Evolutionary conservation across 1,140 invertebrate species (phyloP), one percentile per base, ranked within the genome.

Genomic region (Dryas iulia): DNA sequence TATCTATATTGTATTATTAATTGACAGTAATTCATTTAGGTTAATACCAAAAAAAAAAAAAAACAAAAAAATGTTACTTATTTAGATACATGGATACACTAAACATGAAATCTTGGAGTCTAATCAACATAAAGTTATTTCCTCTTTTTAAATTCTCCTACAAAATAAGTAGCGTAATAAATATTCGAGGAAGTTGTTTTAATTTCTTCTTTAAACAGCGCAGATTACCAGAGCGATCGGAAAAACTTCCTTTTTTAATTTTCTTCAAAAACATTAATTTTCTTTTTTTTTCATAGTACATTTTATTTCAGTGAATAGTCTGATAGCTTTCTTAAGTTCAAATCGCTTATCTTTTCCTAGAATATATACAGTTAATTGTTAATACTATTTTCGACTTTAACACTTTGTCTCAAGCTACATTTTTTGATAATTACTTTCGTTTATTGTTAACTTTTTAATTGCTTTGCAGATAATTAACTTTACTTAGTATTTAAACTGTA

Each of bases 111-210:
- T 56, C 74, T 67, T 74, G 58, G 56, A 76, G 57, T 72, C 25
- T 64, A 72, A 61, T 72, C 56, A 69, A 56, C 53, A 28, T 54
- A 69, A 52, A 69, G 67, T 64, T 69, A 33, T 68, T 61, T 68
- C 66, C 60, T 47, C 52, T 63, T 62, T 70, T 69, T 59, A 74
- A 80, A 80, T 75, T 77, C 74, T 76, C 78, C 64, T 61, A 67
- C 72, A 84, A 87, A 89, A 87, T 84, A 87, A 87, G 81, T 84
- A 89, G 81, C 76, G 86, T 84, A 87, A 89, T 91, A 89, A 91
- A 91, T 91, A 91, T 89, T 86, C 86, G 78, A 79, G 84, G 83
- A 87, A 89, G 84, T 91, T 87, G 83, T 89, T 89, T 91, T 89
- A 91, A 91, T 89, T 91, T 91, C 87, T 91, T 84, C 80, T 87